phyloP scores from a whole-genome alignment of 2,113 vertebrate genomes.

The Hystrix brachyura region DNA sequence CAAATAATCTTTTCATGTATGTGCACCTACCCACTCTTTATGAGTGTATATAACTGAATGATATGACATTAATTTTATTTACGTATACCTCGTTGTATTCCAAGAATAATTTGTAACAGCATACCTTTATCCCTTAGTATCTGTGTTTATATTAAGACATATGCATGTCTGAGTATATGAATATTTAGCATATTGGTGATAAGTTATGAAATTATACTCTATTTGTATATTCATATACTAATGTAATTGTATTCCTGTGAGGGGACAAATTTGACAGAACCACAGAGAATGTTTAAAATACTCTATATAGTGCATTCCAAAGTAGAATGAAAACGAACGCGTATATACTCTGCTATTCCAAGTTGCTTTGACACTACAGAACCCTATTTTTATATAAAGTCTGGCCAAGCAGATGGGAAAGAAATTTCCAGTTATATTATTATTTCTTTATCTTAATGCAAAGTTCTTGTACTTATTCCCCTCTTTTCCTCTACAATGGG shows the following conservation, averaged over 20 bases:
- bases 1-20: neutral
- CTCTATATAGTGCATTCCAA: conserved; percentile 32
- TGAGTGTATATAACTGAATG: neutral
- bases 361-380: neutral
- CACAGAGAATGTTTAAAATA: neutral
- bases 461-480: neutral
- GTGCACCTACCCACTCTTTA: neutral
- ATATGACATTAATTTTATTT: neutral
- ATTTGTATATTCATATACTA: conserved; percentile 3
- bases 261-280: neutral
- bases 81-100: conserved; percentile 21
- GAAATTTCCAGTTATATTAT: neutral
- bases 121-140: conserved; percentile 14
- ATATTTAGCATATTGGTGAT: neutral
- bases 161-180: neutral
- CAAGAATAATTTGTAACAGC: conserved; percentile 12
- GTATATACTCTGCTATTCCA: neutral
- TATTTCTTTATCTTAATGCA: conserved; percentile 28
- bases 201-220: neutral
- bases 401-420: conserved; percentile 1
- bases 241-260: neutral
- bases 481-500: neutral
- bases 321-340: conserved; percentile 39
- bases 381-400: conserved; percentile 46
- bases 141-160: conserved; percentile 22